Percentiles rank a stretch among this genome's conserved stretches.
These are phyloP conservation scores for Paralichthys olivaceus DNA, from an alignment of 2,113 vertebrate genomes.

Conservation along the genomic window DNA sequence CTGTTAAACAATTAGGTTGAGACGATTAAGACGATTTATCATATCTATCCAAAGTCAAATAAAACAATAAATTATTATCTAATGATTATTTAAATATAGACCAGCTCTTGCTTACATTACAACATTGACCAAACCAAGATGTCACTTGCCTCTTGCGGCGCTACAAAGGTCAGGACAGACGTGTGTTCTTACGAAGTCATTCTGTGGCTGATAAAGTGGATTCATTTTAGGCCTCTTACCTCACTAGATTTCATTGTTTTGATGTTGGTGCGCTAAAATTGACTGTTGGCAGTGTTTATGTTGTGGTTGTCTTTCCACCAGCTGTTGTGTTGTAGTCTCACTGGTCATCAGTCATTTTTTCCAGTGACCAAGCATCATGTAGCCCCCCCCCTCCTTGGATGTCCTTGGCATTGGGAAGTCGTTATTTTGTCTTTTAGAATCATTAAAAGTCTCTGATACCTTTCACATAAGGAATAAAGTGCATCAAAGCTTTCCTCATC, in stretches of 20 bases:
- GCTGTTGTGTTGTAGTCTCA: slow-evolving; percentile 51
- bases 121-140: background rate
- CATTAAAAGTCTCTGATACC: background rate
- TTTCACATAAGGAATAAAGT: background rate
- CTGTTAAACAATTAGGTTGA: too few species aligned
- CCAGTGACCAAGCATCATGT: slow-evolving; percentile 68
- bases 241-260: slow-evolving; percentile 56
- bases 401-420: slow-evolving; percentile 8
- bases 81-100: background rate
- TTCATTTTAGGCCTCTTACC: slow-evolving; percentile 55
- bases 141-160: background rate
- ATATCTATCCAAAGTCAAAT: background rate
- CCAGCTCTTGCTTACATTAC: background rate
- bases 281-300: slow-evolving; percentile 44
- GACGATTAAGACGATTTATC: background rate
- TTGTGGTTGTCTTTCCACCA: slow-evolving; percentile 56
- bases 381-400: background rate
- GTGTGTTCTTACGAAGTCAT: background rate
- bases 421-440: slow-evolving; percentile 8
- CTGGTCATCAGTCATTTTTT: slow-evolving; percentile 58
- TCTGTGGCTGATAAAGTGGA: background rate
- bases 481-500: background rate
- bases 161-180: slow-evolving; percentile 26
- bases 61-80: background rate
- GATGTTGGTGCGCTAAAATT: slow-evolving; percentile 15